Conservation (phyloP, 1,140 invertebrate species). For the Drosophila rufa region DNA sequence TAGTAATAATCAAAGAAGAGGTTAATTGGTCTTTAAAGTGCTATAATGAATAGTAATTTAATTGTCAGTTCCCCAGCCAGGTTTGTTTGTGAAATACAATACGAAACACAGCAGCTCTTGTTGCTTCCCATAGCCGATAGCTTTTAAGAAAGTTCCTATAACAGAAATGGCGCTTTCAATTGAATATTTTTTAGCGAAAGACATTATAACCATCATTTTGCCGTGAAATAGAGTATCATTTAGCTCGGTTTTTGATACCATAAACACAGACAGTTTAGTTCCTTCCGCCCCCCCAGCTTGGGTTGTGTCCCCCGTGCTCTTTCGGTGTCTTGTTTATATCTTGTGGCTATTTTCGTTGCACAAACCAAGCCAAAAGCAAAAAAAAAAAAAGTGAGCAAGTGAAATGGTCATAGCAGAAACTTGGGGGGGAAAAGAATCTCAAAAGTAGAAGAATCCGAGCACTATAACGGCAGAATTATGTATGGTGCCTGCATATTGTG, state of each 20-base stretch:
- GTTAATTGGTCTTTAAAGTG: too few species aligned
- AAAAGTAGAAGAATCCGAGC: conserved; percentile 6
- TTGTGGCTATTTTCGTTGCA: conserved; percentile 36
- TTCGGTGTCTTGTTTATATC: conserved; percentile 35
- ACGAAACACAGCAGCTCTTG: neutral
- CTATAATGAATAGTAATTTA: too few species aligned
- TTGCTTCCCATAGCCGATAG: neutral
- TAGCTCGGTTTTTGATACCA: neutral
- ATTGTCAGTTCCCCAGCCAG: too few species aligned
- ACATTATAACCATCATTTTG: neutral
- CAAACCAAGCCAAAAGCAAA: conserved; percentile 20
- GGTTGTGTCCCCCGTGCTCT: neutral
- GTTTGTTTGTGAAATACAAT: conserved; percentile 6
- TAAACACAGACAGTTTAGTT: conserved; percentile 3
- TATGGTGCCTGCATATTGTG: conserved; percentile 60
- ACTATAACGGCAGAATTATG: conserved; percentile 40
- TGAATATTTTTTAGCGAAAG: neutral
- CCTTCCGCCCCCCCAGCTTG: neutral
- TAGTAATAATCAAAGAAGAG: too few species aligned
- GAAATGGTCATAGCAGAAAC: conserved; percentile 28
- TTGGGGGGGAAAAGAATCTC: conserved; percentile 6
- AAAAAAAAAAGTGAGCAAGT: conserved; percentile 9
- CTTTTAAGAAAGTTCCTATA: too few species aligned
- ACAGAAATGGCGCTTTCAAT: neutral
- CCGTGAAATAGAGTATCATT: conserved; percentile 2